Percentiles rank a stretch among this genome's conserved stretches.
phyloP scores from a whole-genome alignment of 2,888 invertebrate genomes.

The Ctenicera cuprea region DNA sequence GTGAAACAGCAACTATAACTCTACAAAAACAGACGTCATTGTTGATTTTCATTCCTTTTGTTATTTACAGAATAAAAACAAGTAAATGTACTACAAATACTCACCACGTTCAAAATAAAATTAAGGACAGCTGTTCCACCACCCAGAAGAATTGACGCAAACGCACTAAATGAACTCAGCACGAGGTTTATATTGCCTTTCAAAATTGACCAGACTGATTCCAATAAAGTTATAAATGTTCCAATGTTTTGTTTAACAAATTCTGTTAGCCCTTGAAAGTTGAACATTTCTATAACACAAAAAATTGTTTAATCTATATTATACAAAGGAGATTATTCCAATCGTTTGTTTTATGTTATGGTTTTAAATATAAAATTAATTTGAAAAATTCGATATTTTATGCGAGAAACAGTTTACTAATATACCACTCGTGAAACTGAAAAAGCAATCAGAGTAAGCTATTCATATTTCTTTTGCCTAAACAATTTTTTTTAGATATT shows the following conservation, averaged over 20 bases:
- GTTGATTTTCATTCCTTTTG: not conserved
- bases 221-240: conserved; percentile 89
- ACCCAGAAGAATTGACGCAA: conserved; percentile 89
- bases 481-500: no score
- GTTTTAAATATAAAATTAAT: no score
- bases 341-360: no score
- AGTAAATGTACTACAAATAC: conserved; percentile 55
- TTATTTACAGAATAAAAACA: not conserved
- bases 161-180: conserved; percentile 89
- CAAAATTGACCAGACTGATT: conserved; percentile 92
- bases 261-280: conserved; percentile 82
- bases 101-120: conserved; percentile 88
- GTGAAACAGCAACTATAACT: conserved; percentile 17
- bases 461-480: no score
- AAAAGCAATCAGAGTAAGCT: no score
- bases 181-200: conserved; percentile 93
- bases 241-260: conserved; percentile 95
- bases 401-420: no score
- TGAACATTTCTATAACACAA: conserved; percentile 78
- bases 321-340: no score
- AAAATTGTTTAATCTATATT: conserved; percentile 1
- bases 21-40: conserved; percentile 16
- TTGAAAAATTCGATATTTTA: no score
- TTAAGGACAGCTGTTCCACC: conserved; percentile 94
- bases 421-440: no score